These are phyloP conservation scores for Leptobrachium leishanense DNA, from an alignment of 2,113 vertebrate genomes.

Conservation along the genomic window DNA sequence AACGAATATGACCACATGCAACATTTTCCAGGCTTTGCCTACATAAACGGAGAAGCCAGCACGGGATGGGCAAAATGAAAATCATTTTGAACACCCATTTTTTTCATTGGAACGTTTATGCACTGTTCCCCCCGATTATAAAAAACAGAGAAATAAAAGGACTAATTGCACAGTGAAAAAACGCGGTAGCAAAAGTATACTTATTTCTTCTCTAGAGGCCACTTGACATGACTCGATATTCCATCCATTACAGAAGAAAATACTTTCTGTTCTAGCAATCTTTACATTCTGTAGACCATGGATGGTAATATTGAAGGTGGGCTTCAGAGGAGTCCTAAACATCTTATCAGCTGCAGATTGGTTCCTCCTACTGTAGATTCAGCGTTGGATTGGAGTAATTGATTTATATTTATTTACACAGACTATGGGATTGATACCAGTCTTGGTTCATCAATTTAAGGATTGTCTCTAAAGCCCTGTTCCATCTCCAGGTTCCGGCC, in stretches of 20 bases:
- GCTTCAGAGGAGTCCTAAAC: neutral
- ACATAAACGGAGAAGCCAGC: constrained; percentile 95
- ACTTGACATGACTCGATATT: constrained; percentile 2
- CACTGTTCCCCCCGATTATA: constrained; percentile 66
- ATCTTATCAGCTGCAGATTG: neutral
- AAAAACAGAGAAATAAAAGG: constrained; percentile 48
- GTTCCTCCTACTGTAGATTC: neutral
- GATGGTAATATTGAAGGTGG: neutral
- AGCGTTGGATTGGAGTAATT: neutral
- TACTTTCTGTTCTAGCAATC: constrained; percentile 8
- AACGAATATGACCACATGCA: constrained; percentile 98
- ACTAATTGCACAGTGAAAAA: constrained; percentile 19
- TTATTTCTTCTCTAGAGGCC: constrained; percentile 37
- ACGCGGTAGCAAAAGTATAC: constrained; percentile 26
- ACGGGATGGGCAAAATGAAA: constrained; percentile 94
- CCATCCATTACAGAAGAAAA: constrained; percentile 17
- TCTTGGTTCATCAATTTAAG: neutral
- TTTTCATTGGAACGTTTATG: constrained; percentile 59
- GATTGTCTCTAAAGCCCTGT: too few species aligned
- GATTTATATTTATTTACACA: constrained; percentile 33
- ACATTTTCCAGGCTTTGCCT: constrained; percentile 98
- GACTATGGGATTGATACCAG: neutral
- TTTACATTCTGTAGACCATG: neutral
- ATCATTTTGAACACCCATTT: constrained; percentile 78
- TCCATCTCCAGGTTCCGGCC: too few species aligned